These are phyloP conservation scores for Meteorus colon DNA, from an alignment of 2,888 invertebrate genomes.

Conservation along the genomic window DNA sequence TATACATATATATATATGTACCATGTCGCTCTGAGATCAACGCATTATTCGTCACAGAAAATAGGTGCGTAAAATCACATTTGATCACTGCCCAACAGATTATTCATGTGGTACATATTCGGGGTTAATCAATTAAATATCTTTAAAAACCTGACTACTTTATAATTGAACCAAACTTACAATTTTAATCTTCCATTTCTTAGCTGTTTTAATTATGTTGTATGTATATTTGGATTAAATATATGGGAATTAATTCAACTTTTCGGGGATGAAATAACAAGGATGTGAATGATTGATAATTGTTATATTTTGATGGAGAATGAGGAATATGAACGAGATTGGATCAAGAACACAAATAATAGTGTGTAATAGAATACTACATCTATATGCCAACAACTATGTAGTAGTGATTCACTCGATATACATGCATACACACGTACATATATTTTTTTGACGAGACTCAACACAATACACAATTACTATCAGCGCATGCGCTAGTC, in stretches of 20 bases:
- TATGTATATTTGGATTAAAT: not conserved
- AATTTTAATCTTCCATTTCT: not conserved
- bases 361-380: not conserved
- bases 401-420: not conserved
- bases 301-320: not conserved
- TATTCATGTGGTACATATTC: too few relatives aligned
- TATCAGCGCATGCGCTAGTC: slow-evolving; percentile 48
- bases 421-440: not conserved
- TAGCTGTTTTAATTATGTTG: not conserved
- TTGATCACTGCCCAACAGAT: too few relatives aligned
- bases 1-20: not conserved
- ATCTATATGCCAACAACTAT: not conserved
- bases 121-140: too few relatives aligned
- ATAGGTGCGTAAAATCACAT: not conserved
- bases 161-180: too few relatives aligned
- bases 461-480: slow-evolving; percentile 38
- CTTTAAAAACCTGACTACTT: too few relatives aligned
- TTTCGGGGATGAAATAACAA: not conserved
- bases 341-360: not conserved
- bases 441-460: not conserved
- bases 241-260: not conserved
- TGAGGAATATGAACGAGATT: not conserved
- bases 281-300: not conserved
- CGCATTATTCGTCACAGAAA: not conserved
- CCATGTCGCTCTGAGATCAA: not conserved